Conservation (phyloP, 2,888 invertebrate species). For the Diadegma fenestrale region DNA sequence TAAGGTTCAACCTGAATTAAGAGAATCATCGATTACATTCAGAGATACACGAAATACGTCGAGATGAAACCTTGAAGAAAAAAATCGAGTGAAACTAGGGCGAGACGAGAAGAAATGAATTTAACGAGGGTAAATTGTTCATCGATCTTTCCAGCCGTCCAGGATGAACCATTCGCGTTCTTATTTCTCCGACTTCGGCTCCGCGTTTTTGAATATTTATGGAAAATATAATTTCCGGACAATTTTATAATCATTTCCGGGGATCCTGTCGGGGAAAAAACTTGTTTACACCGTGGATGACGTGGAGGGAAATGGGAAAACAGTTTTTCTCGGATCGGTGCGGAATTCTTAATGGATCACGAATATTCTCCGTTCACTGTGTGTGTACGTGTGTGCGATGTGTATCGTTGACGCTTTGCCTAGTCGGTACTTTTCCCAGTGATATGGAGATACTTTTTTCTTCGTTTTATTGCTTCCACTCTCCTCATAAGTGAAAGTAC, state of each 20-base stretch:
- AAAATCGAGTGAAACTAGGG: background rate
- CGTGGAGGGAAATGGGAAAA: background rate
- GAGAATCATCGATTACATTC: constrained; percentile 30
- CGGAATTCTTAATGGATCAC: background rate
- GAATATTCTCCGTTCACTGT: too few relatives aligned
- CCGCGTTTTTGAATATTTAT: too few relatives aligned
- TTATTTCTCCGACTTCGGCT: too few relatives aligned
- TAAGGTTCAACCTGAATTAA: constrained; percentile 32
- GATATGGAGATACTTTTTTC: background rate
- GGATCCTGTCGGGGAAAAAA: background rate
- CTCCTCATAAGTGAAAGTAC: constrained; percentile 42
- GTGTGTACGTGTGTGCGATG: background rate
- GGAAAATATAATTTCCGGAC: too few relatives aligned
- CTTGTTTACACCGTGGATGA: background rate
- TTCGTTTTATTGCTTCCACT: constrained; percentile 24
- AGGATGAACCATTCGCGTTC: too few relatives aligned
- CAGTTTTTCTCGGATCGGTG: background rate
- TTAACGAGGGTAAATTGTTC: too few relatives aligned
- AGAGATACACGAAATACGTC: background rate
- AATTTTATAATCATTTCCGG: too few relatives aligned
- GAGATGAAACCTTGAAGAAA: background rate
- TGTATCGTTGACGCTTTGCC: background rate
- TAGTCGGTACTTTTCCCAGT: too few relatives aligned
- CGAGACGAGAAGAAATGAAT: background rate
- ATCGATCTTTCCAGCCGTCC: too few relatives aligned